These are phyloP conservation scores for Drosophila bifasciata DNA, from an alignment of 1,140 invertebrate species.

Conservation along the genomic window DNA sequence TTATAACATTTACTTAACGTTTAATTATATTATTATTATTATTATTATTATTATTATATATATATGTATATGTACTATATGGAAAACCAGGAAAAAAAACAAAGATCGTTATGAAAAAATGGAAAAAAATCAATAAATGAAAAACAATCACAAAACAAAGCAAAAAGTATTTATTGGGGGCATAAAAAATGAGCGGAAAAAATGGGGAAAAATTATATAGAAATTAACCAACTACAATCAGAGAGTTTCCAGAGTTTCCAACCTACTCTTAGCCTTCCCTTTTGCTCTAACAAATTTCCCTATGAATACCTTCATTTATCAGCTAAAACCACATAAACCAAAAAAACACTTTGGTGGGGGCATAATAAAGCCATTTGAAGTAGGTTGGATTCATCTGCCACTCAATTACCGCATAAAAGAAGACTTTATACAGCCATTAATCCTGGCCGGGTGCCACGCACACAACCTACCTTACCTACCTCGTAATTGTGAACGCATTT, in stretches of 20 bases:
- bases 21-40: slow-evolving; percentile 59
- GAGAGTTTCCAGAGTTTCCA: not conserved
- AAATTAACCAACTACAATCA: not conserved
- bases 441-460: slow-evolving; percentile 54
- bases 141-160: slow-evolving; percentile 66
- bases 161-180: not conserved
- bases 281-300: not conserved
- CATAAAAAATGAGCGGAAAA: too few relatives aligned
- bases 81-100: slow-evolving; percentile 33
- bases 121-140: slow-evolving; percentile 74
- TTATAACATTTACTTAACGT: slow-evolving; percentile 81
- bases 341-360: slow-evolving; percentile 37
- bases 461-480: too few relatives aligned
- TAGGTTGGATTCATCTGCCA: slow-evolving; percentile 55
- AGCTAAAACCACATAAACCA: slow-evolving; percentile 41
- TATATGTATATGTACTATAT: slow-evolving; percentile 41
- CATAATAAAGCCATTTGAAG: slow-evolving; percentile 74
- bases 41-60: slow-evolving; percentile 37
- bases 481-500: slow-evolving; percentile 73
- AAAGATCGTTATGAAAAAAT: slow-evolving; percentile 74
- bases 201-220: too few relatives aligned
- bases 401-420: slow-evolving; percentile 76
- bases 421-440: slow-evolving; percentile 81
- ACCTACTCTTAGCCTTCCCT: not conserved
- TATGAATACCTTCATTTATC: not conserved